Conservation (phyloP, 2,888 invertebrate species). For the Gonocerus acuteangulatus region DNA sequence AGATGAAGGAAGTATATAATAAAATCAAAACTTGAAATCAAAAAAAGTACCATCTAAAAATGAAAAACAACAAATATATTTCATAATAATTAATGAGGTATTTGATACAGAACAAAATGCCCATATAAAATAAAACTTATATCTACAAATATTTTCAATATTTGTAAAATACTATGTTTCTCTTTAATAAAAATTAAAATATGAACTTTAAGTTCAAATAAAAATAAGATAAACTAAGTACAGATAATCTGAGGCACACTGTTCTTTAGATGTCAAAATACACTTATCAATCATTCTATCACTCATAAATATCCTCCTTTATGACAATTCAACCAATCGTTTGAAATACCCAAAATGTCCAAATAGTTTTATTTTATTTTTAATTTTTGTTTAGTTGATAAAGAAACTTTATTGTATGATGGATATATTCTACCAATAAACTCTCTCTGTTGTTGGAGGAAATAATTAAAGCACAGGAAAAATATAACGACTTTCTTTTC, state of each 20-base stretch:
- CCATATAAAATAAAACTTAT: conserved; percentile 34
- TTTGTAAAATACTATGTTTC: conserved; percentile 19
- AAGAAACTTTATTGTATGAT: no score
- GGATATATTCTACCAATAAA: no score
- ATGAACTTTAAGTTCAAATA: conserved; percentile 33
- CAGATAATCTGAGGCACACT: conserved; percentile 33
- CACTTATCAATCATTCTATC: conserved; percentile 19
- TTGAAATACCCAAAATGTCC: no score
- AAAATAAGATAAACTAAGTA: conserved; percentile 30
- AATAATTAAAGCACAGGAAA: no score
- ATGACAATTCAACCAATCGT: no score
- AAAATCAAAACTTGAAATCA: conserved; percentile 15
- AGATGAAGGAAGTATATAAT: conserved; percentile 1
- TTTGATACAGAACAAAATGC: conserved; percentile 37
- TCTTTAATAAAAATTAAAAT: conserved; percentile 28
- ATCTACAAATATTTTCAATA: conserved; percentile 29
- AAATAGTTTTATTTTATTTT: no score
- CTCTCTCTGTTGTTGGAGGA: no score
- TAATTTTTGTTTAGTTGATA: no score
- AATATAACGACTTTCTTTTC: no score
- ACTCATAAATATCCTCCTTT: conserved; percentile 6
- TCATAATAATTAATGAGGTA: conserved; percentile 31
- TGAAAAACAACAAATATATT: conserved; percentile 24
- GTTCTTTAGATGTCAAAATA: conserved; percentile 27
- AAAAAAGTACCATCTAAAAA: conserved; percentile 22